Evolutionary conservation across 2,888 invertebrate species (phyloP).

Genomic region (Caenorhabditis plicata): DNA sequence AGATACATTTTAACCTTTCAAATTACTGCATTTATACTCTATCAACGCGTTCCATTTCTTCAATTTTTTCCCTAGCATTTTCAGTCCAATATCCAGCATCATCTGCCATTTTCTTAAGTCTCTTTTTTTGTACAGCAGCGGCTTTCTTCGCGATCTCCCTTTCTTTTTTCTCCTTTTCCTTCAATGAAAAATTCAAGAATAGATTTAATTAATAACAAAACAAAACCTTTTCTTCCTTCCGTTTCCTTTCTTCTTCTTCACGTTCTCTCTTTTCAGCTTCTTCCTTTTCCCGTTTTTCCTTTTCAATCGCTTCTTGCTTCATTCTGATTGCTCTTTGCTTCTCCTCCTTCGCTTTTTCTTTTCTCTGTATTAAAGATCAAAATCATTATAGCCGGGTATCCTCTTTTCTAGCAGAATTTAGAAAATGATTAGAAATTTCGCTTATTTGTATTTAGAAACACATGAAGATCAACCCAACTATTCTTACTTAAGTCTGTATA

Average conservation of each 20-base stretch:
- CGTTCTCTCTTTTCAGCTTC: constrained; percentile 45
- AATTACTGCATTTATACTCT: constrained; percentile 13
- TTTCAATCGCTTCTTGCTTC: constrained; percentile 40
- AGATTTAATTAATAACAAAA: not conserved
- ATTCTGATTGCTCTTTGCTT: constrained; percentile 27
- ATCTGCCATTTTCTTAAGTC: constrained; percentile 75
- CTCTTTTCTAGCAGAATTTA: not conserved
- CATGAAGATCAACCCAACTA: not conserved
- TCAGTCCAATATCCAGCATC: constrained; percentile 50
- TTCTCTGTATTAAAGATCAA: constrained; percentile 27
- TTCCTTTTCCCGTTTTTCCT: constrained; percentile 43
- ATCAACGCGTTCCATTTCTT: constrained; percentile 57
- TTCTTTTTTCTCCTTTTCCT: constrained; percentile 59
- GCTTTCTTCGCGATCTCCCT: constrained; percentile 67
- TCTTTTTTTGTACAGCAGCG: constrained; percentile 80
- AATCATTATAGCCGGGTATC: too few relatives aligned
- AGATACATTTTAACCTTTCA: constrained; percentile 1
- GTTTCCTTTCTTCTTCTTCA: constrained; percentile 32
- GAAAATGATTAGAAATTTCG: not conserved
- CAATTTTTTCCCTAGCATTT: constrained; percentile 38
- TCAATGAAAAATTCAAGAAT: not conserved
- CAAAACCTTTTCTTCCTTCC: constrained; percentile 25
- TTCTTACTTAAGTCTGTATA: not conserved
- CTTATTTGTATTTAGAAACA: not conserved
- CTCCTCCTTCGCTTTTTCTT: constrained; percentile 44